Conservation (phyloP, 2,113 vertebrate genomes). For the Gymnarchus niloticus region DNA sequence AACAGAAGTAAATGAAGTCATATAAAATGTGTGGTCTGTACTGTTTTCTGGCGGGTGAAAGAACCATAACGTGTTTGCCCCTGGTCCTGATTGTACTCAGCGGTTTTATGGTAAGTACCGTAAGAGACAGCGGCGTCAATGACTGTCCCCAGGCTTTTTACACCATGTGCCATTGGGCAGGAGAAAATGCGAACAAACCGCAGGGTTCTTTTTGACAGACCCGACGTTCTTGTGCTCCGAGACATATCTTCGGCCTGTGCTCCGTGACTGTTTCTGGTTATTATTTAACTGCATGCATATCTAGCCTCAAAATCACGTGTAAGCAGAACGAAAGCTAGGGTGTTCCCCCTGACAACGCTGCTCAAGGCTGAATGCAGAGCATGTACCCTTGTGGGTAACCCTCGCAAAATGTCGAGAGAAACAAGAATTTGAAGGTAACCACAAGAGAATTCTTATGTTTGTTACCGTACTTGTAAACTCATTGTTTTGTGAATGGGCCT, state of each 20-base stretch:
- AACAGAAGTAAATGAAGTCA: background rate
- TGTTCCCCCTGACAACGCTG: conserved; percentile 55
- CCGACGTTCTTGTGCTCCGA: background rate
- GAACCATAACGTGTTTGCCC: background rate
- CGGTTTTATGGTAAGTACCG: background rate
- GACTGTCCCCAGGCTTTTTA: background rate
- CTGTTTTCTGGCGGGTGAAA: background rate
- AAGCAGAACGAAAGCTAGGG: conserved; percentile 26
- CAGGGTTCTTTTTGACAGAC: background rate
- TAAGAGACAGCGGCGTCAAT: conserved; percentile 4
- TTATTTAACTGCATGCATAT: conserved; percentile 1
- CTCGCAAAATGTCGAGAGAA: conserved; percentile 2
- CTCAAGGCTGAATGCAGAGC: conserved; percentile 46
- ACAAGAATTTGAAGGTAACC: conserved; percentile 23
- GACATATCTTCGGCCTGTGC: background rate
- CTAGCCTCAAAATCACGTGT: background rate
- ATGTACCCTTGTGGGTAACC: background rate
- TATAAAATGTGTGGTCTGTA: background rate
- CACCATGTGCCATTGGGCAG: background rate
- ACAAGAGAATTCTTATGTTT: conserved; percentile 39
- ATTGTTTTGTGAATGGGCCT: conserved; percentile 32
- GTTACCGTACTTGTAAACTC: conserved; percentile 40
- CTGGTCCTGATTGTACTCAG: background rate
- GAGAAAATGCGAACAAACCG: conserved; percentile 1
- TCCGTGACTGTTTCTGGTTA: background rate